Percentiles rank a stretch among this genome's conserved stretches.
Evolutionary conservation across 2,888 invertebrate genomes (phyloP).

Genomic region (Protonemura montana): DNA sequence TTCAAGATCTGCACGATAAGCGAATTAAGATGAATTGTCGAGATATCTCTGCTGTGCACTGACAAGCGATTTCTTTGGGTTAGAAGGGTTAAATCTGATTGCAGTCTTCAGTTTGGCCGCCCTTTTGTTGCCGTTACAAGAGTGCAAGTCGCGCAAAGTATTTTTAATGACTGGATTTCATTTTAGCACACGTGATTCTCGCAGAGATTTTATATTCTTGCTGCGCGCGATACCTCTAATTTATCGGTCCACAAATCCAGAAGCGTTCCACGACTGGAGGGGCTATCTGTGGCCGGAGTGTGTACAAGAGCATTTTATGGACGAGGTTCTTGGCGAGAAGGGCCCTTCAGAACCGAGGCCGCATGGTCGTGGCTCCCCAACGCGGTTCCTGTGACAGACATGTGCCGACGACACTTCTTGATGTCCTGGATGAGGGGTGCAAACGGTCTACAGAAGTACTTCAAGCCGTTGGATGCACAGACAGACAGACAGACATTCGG

Average conservation of each 20-base stretch:
- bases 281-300: conserved; percentile 35
- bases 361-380: background rate
- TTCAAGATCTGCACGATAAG: background rate
- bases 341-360: conserved; percentile 20
- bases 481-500: no score
- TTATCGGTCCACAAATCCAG: background rate
- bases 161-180: no score
- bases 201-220: no score
- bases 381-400: conserved; percentile 20
- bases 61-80: background rate
- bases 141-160: no score
- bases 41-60: background rate
- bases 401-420: conserved; percentile 32
- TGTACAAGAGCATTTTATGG: conserved; percentile 15
- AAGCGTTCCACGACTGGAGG: background rate
- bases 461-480: background rate
- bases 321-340: conserved; percentile 25
- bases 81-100: background rate
- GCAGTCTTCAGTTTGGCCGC: no score
- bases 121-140: no score
- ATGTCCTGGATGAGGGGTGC: no score
- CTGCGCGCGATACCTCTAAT: background rate
- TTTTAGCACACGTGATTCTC: no score
- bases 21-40: background rate
- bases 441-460: no score